These are phyloP conservation scores for Corythoichthys haematopterus DNA, from an alignment of 2,113 vertebrate genomes.

Conservation along the genomic window DNA sequence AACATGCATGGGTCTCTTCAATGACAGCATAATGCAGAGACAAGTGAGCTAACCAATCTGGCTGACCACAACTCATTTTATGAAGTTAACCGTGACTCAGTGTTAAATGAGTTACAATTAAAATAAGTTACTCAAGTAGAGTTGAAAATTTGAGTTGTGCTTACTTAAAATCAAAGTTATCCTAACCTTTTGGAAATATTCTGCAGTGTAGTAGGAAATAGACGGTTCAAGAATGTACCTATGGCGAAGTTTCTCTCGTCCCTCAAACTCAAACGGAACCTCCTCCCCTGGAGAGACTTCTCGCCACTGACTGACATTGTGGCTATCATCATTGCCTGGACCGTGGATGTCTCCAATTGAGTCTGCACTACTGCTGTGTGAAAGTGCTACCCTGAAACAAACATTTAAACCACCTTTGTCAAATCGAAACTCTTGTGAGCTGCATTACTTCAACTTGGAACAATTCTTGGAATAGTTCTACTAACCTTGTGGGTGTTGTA, in stretches of 20 bases:
- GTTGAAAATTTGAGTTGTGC: too few relatives aligned
- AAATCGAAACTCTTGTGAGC: neutral
- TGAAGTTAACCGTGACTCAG: too few relatives aligned
- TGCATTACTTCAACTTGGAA: neutral
- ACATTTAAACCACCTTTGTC: neutral
- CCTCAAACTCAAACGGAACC: conserved; percentile 94
- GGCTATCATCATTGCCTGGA: conserved; percentile 79
- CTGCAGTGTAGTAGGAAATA: neutral
- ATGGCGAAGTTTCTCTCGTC: conserved; percentile 91
- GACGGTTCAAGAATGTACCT: conserved; percentile 67
- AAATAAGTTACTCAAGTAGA: too few relatives aligned
- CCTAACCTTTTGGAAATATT: too few relatives aligned
- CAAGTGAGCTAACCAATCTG: too few relatives aligned
- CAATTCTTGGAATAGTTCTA: neutral
- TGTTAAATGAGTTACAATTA: too few relatives aligned
- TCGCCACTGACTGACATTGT: conserved; percentile 90
- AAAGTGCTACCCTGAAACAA: conserved; percentile 84
- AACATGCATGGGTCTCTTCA: too few relatives aligned
- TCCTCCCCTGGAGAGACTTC: conserved; percentile 92
- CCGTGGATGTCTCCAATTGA: conserved; percentile 79
- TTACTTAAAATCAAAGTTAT: too few relatives aligned
- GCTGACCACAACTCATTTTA: too few relatives aligned
- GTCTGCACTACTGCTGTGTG: conserved; percentile 93
- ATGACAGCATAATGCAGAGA: too few relatives aligned
- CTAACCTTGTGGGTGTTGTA: conserved; percentile 92